phyloP scores from a whole-genome alignment of 2,797 vertebrate species.

The Rallus crepitans region DNA sequence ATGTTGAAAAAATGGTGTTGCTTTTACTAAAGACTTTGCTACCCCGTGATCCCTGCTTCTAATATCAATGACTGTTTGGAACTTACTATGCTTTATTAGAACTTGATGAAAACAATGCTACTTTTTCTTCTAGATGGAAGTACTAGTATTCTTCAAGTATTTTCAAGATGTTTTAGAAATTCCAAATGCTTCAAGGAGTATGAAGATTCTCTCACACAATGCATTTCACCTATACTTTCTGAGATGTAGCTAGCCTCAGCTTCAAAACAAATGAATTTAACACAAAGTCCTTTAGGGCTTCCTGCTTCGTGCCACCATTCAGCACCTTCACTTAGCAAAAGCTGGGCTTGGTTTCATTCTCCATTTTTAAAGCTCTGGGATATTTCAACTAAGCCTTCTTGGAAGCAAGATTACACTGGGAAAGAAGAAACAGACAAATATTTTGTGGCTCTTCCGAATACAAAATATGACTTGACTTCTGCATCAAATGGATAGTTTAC shows the following conservation, averaged over 20 bases:
- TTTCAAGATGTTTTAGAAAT: neutral
- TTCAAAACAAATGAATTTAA: neutral
- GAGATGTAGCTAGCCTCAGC: neutral
- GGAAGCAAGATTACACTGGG: neutral
- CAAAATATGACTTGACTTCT: neutral
- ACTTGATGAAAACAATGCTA: neutral
- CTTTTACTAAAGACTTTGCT: neutral
- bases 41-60: neutral
- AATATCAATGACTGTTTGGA: neutral
- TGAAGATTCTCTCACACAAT: neutral
- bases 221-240: neutral
- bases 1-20: fast-evolving
- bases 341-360: neutral
- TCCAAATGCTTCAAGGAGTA: neutral
- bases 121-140: neutral
- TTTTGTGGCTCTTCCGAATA: neutral
- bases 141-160: neutral
- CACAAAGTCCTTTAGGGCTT: neutral
- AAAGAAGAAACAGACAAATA: neutral
- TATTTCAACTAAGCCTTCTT: neutral
- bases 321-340: neutral
- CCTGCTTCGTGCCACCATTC: neutral
- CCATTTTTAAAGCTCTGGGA: neutral
- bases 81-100: neutral
- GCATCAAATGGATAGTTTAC: neutral